Conservation (phyloP, 2,888 invertebrate genomes). For the Nomada fabriciana region DNA sequence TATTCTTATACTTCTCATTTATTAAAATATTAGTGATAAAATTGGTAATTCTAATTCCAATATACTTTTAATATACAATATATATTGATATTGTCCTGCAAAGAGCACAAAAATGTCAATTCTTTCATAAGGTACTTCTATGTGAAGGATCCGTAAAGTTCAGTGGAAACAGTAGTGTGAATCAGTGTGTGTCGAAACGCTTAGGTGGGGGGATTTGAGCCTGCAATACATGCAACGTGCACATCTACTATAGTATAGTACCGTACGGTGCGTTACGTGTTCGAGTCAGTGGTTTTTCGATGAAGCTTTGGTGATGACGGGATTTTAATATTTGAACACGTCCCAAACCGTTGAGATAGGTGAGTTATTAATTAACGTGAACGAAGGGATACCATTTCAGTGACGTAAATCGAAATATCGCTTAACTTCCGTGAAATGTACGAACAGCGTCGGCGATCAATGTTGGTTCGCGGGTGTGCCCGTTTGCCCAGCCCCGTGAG, state of each 20-base stretch:
- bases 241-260: constrained; percentile 62
- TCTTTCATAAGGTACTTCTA: neutral
- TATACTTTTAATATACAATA: neutral
- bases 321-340: constrained; percentile 55
- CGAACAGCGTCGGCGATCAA: constrained; percentile 74
- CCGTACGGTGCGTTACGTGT: constrained; percentile 71
- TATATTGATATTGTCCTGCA: neutral
- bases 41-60: neutral
- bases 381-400: neutral
- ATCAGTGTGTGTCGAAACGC: constrained; percentile 33
- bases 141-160: constrained; percentile 35
- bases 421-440: constrained; percentile 15
- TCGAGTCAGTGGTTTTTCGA: constrained; percentile 78
- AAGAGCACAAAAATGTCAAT: constrained; percentile 2
- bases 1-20: neutral
- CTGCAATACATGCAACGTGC: constrained; percentile 48
- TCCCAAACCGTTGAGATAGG: constrained; percentile 65
- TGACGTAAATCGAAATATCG: neutral
- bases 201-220: constrained; percentile 32
- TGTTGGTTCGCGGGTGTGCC: constrained; percentile 79
- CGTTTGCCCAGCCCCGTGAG: constrained; percentile 67
- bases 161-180: constrained; percentile 38
- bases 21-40: neutral
- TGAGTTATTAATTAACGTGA: constrained; percentile 52
- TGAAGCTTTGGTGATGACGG: constrained; percentile 77